Evolutionary conservation across 2,888 invertebrate genomes (phyloP), one percentile per base, ranked within the genome.

Genomic region (Silvanus unidentatus): DNA sequence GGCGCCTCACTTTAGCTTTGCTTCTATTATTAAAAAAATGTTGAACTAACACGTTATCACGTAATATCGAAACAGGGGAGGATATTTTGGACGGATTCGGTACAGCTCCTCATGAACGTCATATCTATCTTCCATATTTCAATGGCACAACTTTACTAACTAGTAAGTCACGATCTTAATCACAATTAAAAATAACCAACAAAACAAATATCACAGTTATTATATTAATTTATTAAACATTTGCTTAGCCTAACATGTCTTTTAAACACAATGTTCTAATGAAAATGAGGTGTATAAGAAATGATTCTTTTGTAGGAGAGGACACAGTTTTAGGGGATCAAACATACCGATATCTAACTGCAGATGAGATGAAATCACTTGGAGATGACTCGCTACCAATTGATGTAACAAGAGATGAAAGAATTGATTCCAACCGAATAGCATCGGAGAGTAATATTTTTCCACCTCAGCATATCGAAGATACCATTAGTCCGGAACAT

Each of bases 301-400:
- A n/a, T n/a, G n/a, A n/a, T n/a, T n/a, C n/a, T n/a, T n/a, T n/a
- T n/a, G 35, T 66, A 93, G 93, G 90, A 68, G 93, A 94, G 77
- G 93, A 94, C 70, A 87, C 89, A 45, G 86, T 91, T 73, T 76
- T 92, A 57, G 91, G 89, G 61, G 93, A 94, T 73, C 88, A 88
- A 69, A 87, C 87, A 27, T 94, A 94, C 73, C 82, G 91, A 51
- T 94, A 94, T 74, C 77, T 95, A 73, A 94, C 93, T 46, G 91
- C 90, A 53, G 94, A 95, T 68, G 94, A 95, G 68, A 93, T 94
- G 91, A 94, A 94, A 75, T 91, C 91, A 6, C 76, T 94, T 53
- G 93, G 92, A 48, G 94, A 94, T 67, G 94, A 94, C 73, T 93
- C 93, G 9, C 73, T 94, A 54, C 91, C 92, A 12, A 92, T 94